Conservation (phyloP, 2,888 invertebrate species). For the Xestia sexstrigata region DNA sequence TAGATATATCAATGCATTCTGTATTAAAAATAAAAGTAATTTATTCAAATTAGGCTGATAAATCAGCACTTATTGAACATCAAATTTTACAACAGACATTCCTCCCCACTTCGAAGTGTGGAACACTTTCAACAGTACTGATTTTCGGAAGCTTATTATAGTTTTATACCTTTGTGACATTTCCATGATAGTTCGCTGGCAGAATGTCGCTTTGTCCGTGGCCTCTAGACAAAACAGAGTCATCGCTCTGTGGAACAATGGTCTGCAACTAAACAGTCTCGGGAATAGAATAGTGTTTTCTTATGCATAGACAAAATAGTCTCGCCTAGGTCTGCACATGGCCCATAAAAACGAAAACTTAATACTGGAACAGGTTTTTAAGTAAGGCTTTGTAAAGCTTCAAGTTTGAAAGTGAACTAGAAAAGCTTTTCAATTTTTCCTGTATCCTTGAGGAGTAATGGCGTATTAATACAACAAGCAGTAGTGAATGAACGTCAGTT, state of each 20-base stretch:
- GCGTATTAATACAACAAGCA: not conserved
- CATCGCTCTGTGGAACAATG: not conserved
- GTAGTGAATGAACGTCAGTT: slow-evolving; percentile 16
- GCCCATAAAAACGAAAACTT: not conserved
- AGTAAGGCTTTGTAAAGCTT: not conserved
- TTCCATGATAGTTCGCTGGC: not conserved
- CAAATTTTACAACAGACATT: not conserved
- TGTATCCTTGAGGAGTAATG: not conserved
- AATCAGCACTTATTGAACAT: not conserved
- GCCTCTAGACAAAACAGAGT: slow-evolving; percentile 1
- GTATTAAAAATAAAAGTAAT: not conserved
- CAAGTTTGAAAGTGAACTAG: not conserved
- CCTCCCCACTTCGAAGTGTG: not conserved
- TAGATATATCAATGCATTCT: too few relatives aligned
- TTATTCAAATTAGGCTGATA: not conserved
- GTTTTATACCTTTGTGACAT: not conserved
- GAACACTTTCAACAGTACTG: not conserved
- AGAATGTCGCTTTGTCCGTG: not conserved
- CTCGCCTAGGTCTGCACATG: not conserved
- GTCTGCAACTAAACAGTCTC: not conserved
- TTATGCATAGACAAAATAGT: not conserved
- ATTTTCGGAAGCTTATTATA: not conserved
- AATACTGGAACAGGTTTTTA: not conserved
- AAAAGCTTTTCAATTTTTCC: not conserved
- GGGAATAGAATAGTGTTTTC: not conserved